Evolutionary conservation across 2,113 vertebrate species (phyloP).

Genomic region (Hemiprocne comata): DNA sequence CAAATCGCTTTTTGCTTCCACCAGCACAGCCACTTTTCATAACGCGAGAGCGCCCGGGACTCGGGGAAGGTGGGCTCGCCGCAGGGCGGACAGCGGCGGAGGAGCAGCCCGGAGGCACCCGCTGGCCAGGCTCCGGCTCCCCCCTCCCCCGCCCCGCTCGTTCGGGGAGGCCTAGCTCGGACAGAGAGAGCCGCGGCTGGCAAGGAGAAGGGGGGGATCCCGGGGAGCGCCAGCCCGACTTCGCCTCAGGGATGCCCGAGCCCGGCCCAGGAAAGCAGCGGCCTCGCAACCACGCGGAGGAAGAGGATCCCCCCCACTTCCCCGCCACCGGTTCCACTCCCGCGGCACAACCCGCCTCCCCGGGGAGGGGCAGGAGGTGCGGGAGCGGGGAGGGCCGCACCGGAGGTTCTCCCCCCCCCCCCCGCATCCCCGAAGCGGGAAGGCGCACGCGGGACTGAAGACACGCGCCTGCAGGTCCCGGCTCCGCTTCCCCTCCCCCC

Average conservation of each 20-base stretch:
- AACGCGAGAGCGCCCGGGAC: conserved; percentile 14
- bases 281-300: not conserved
- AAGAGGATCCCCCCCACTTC: no score
- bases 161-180: not conserved
- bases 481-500: not conserved
- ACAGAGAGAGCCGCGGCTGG: no score
- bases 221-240: not conserved
- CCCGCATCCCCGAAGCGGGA: not conserved
- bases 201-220: no score
- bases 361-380: no score
- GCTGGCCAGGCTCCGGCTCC: not conserved
- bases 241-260: not conserved
- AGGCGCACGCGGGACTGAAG: not conserved
- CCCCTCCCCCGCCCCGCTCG: no score
- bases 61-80: not conserved
- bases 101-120: not conserved
- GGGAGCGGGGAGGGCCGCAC: no score
- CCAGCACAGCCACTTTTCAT: not conserved
- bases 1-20: conserved; percentile 53
- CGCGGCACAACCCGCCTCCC: not conserved
- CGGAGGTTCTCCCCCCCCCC: not conserved
- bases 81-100: not conserved
- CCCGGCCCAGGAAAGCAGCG: not conserved
- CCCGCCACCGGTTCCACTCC: no score
- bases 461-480: not conserved